phyloP scores from a whole-genome alignment of 2,797 vertebrate species.

The Loriculus beryllinus region DNA sequence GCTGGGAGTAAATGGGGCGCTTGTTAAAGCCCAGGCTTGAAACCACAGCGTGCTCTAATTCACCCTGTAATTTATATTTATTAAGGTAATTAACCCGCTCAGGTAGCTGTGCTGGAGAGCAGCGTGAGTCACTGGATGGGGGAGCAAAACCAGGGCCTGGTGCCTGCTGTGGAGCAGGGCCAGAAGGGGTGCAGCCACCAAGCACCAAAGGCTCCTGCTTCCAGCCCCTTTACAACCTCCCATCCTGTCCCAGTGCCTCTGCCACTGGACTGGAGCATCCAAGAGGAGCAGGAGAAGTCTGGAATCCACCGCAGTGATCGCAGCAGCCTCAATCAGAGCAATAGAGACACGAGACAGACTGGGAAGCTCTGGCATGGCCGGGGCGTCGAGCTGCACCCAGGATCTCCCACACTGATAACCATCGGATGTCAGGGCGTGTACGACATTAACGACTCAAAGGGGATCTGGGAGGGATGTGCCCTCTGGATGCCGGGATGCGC shows the following conservation, averaged over 20 bases:
- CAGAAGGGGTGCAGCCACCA: not conserved
- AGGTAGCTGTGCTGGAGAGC: not conserved
- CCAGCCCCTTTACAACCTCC: not conserved
- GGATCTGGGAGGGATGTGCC: not conserved
- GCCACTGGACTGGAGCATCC: accelerated
- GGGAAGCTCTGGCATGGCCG: not conserved
- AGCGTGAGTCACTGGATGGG: accelerated
- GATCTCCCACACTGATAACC: slow-evolving; percentile 28
- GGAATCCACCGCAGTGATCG: not conserved
- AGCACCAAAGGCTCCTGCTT: not conserved
- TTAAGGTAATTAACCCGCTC: not conserved
- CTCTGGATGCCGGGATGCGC: not conserved
- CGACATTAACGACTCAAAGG: not conserved
- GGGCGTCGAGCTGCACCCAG: not conserved
- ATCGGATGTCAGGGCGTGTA: not conserved
- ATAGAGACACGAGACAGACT: not conserved
- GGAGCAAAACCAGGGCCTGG: not conserved
- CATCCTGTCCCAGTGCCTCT: accelerated
- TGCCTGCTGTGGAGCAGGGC: not conserved
- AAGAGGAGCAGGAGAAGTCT: not conserved
- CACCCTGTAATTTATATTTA: not conserved
- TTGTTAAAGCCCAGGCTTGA: not conserved
- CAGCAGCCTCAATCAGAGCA: not conserved
- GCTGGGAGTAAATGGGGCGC: not conserved
- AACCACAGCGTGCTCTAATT: not conserved